Evolutionary conservation across 2,113 vertebrate genomes (phyloP).

Genomic region (Gallinago jamesoni): DNA sequence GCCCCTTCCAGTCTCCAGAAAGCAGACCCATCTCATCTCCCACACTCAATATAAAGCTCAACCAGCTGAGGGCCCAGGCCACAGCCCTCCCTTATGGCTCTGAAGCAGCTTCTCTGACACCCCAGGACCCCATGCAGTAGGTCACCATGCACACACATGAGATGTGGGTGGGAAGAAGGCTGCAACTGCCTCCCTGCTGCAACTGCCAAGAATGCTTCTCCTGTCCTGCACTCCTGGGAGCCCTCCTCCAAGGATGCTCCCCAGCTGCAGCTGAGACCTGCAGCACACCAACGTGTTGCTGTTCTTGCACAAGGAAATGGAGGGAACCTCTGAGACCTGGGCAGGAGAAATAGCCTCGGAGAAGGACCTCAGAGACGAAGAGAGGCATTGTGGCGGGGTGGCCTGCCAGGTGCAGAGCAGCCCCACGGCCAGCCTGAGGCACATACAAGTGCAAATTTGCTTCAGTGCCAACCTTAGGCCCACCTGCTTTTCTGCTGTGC

Average conservation of each 20-base stretch:
- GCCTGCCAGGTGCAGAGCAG: not conserved
- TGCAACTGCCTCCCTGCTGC: not conserved
- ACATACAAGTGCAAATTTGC: not conserved
- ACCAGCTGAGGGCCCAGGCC: not conserved
- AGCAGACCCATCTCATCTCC: not conserved
- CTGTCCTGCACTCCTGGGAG: not conserved
- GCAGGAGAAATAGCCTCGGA: not conserved
- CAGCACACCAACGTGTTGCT: fast-evolving
- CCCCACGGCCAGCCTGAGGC: not conserved
- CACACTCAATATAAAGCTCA: not conserved
- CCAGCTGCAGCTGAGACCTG: not conserved
- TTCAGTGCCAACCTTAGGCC: not conserved
- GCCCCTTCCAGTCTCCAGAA: not conserved
- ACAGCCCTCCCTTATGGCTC: not conserved
- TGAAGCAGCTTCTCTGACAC: not conserved
- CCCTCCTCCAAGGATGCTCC: not conserved
- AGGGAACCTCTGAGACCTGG: not conserved
- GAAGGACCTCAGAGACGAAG: not conserved
- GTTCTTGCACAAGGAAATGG: not conserved
- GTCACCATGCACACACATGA: not conserved
- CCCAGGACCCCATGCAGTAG: not conserved
- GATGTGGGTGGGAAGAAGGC: not conserved
- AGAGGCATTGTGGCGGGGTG: not conserved
- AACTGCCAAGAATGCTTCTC: not conserved
- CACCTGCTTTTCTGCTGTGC: not conserved